Percentiles rank a stretch among this genome's conserved stretches.
Conservation (phyloP, 2,888 invertebrate genomes). For the Drosophila setosimentum region DNA sequence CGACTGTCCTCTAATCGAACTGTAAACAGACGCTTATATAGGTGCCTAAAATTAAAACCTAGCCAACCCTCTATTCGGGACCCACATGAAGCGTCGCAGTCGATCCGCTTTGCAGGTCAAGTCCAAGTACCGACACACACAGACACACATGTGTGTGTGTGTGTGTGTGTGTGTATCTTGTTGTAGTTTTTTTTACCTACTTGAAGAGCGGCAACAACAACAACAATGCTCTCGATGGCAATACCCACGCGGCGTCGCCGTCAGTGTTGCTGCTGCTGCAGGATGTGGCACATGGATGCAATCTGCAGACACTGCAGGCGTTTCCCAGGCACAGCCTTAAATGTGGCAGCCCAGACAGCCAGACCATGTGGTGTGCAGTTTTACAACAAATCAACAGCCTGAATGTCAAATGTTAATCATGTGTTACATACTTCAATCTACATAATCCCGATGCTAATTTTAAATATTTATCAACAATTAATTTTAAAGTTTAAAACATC, state of each 20-base stretch:
- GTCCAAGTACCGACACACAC: slow-evolving; percentile 16
- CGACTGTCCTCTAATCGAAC: slow-evolving; percentile 68
- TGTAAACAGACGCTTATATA: slow-evolving; percentile 81
- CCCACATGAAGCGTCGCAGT: slow-evolving; percentile 73
- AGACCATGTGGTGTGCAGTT: slow-evolving; percentile 51
- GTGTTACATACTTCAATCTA: slow-evolving; percentile 28
- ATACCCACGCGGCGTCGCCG: slow-evolving; percentile 66
- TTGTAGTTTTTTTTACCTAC: slow-evolving; percentile 64
- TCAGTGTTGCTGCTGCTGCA: slow-evolving; percentile 39
- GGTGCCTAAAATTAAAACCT: slow-evolving; percentile 71
- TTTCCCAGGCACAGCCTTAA: slow-evolving; percentile 70
- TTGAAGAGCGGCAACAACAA: slow-evolving; percentile 51
- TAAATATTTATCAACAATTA: not conserved
- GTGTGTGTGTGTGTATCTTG: slow-evolving; percentile 2
- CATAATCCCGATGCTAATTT: not conserved
- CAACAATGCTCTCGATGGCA: slow-evolving; percentile 44
- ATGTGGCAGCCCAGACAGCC: slow-evolving; percentile 52
- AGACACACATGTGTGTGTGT: slow-evolving; percentile 45
- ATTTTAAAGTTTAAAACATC: not conserved
- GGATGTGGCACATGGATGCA: slow-evolving; percentile 84
- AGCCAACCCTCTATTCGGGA: slow-evolving; percentile 35
- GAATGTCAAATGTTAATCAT: slow-evolving; percentile 62
- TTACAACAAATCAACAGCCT: slow-evolving; percentile 34
- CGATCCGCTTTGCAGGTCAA: slow-evolving; percentile 51
- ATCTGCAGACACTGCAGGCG: slow-evolving; percentile 78